These are phyloP conservation scores for Anhinga rufa DNA, from an alignment of 2,113 vertebrate genomes.

Conservation along the genomic window DNA sequence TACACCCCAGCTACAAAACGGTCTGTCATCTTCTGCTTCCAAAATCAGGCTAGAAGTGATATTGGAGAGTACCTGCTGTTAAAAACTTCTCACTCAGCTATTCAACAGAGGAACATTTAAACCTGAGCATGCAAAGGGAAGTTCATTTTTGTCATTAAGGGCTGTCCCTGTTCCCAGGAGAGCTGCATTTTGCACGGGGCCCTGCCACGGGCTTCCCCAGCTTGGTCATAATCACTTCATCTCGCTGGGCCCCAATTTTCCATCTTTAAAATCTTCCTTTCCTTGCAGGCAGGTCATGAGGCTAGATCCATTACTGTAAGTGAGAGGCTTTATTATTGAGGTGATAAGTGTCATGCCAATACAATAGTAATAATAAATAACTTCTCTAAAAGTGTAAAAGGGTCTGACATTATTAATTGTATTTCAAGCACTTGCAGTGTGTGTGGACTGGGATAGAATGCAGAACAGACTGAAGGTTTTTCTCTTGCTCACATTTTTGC, in stretches of 20 bases:
- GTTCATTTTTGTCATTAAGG: not conserved
- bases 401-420: constrained; percentile 43
- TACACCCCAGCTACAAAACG: rapidly evolving
- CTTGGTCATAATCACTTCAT: not conserved
- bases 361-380: constrained; percentile 50
- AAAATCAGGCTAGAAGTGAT: not conserved
- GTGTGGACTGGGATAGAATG: not conserved
- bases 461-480: not conserved
- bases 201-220: not conserved
- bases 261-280: not conserved
- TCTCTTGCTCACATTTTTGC: not conserved
- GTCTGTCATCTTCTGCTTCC: not conserved
- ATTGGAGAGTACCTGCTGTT: not conserved
- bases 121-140: not conserved
- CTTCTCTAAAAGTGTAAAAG: constrained; percentile 3
- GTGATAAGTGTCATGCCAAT: constrained; percentile 21
- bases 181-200: rapidly evolving
- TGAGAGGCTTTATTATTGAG: not conserved
- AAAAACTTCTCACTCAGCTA: not conserved
- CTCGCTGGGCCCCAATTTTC: not conserved
- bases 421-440: not conserved
- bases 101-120: not conserved
- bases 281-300: not conserved
- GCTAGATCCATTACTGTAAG: not conserved
- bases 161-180: not conserved